Evolutionary conservation across 2,888 invertebrate genomes (phyloP).

Genomic region (Lathronympha strigana): DNA sequence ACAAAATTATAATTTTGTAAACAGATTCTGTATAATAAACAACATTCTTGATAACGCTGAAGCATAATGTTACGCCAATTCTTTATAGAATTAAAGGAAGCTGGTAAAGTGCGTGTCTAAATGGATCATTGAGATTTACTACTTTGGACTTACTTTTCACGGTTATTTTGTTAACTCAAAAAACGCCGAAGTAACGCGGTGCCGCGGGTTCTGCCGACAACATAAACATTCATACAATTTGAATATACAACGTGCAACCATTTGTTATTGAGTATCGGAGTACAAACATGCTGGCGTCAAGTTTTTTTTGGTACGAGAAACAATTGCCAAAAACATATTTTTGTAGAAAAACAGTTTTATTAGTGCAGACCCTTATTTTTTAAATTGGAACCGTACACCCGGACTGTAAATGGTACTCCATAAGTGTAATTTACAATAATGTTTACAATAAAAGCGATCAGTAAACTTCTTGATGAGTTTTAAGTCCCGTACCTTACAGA

Average conservation of each 20-base stretch:
- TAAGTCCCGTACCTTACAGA: not conserved
- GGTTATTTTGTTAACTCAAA: slow-evolving; percentile 59
- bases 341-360: not conserved
- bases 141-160: slow-evolving; percentile 63
- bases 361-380: no score
- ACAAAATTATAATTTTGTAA: slow-evolving; percentile 15
- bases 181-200: slow-evolving; percentile 60
- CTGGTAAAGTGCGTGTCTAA: slow-evolving; percentile 25
- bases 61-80: slow-evolving; percentile 11
- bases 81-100: slow-evolving; percentile 26
- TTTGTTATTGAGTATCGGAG: slow-evolving; percentile 17
- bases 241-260: slow-evolving; percentile 50
- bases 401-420: not conserved
- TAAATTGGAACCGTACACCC: not conserved
- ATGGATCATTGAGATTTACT: slow-evolving; percentile 42
- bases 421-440: not conserved
- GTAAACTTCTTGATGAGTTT: not conserved
- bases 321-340: not conserved
- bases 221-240: slow-evolving; percentile 61
- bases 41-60: slow-evolving; percentile 1
- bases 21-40: slow-evolving; percentile 12
- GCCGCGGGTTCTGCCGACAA: slow-evolving; percentile 66
- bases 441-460: no score
- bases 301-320: slow-evolving; percentile 7
- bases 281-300: slow-evolving; percentile 25